Evolutionary conservation across 2,797 vertebrate species (phyloP), one percentile per base, ranked within the genome.

Genomic region (Leuciscus waleckii): DNA sequence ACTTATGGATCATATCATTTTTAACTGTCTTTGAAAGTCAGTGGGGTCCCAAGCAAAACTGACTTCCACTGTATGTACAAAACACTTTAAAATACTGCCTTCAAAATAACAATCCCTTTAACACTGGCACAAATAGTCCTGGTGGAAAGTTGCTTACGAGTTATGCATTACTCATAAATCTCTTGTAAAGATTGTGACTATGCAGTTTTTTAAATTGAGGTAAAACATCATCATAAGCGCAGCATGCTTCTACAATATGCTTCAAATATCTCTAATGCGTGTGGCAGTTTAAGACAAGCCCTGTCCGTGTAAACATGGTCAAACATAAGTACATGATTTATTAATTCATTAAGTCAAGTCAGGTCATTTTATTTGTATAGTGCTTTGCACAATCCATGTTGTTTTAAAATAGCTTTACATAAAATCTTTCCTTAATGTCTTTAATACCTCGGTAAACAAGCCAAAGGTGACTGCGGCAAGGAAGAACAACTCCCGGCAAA

Each of bases 371-470:
- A 78, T 78, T 78, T 78, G 76, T 13, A 29, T 43, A 78, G 76
- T 1, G 8, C 56, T 78, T 61, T 78, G 9, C 23, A 26, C 1
- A 19, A 41, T 78, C 13, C 75, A 41, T 11, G n/a, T 19, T 41
- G 16, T 29, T 78, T 54, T 78, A 23, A 16, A 61, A 78, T 23
- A 61, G 5, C 13, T 41, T 61, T 78, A 43, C 23, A 11, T 7
- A 39, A 61, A 68, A 68, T 37, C 32, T 32, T 3, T 32, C 29
- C 51, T 35, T 77, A 58, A 77, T 58, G 56, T 29, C 54, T 78
- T 63, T 63, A 78, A 78, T 29, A 29, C n/a, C 76, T 61, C 8
- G 7, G 76, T 19, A 78, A 61, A 78, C 75, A 78, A 43, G 14
- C 56, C 54, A 61, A 78, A 63, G 39, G n/a, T 29, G 37, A 19